Evolutionary conservation across 1,140 invertebrate species (phyloP).

Genomic region (Saccostrea echinata): DNA sequence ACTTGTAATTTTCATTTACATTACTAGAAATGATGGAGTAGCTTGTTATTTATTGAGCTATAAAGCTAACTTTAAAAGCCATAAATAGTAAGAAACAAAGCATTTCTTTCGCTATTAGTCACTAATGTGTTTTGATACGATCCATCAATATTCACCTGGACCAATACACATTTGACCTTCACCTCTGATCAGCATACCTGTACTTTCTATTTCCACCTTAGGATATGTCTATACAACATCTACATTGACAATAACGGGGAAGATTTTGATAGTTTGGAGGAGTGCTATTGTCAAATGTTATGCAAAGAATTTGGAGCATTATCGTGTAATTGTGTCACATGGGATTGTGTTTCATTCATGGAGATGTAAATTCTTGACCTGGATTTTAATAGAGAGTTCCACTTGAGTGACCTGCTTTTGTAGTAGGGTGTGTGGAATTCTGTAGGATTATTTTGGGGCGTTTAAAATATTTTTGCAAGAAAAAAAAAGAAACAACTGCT

Average conservation of each 20-base stretch:
- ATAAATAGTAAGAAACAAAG: neutral
- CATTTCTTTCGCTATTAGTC: neutral
- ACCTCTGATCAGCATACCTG: neutral
- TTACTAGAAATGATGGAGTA: no score
- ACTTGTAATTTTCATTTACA: no score
- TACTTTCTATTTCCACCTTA: neutral
- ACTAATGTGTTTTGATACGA: neutral
- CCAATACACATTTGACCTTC: neutral
- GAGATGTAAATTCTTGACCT: constrained; percentile 1
- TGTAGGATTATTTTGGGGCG: neutral
- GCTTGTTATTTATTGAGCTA: no score
- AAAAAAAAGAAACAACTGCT: neutral
- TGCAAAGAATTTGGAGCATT: neutral
- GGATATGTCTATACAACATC: neutral
- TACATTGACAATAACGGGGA: neutral
- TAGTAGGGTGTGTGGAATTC: neutral
- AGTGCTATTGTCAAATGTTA: neutral
- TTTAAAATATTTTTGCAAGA: constrained; percentile 15
- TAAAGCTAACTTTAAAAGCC: no score
- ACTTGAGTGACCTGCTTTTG: neutral
- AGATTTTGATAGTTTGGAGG: neutral
- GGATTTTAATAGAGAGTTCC: neutral
- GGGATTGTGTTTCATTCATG: neutral
- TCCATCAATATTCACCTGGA: constrained; percentile 10
- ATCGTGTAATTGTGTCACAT: neutral